Evolutionary conservation across 35 echinoderm and acorn worm genomes (phyloP).

Genomic region (Heliocidaris erythrogramma): DNA sequence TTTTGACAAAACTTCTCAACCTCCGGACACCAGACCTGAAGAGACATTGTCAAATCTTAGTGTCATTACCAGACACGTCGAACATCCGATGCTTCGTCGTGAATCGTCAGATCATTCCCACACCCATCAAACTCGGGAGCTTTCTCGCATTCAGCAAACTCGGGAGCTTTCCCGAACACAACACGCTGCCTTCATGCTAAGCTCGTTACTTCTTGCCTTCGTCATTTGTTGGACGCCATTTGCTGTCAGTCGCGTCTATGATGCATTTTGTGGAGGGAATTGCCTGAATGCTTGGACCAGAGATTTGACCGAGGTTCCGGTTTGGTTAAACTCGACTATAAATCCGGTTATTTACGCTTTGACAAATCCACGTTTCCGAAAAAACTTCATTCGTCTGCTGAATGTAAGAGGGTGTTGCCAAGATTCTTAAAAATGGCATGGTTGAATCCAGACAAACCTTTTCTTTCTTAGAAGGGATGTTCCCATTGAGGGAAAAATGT

Average conservation of each 20-base stretch:
- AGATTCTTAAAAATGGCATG: no score
- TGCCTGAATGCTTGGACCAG: no score
- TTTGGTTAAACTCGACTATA: slow-evolving; percentile 20
- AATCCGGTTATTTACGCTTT: background rate
- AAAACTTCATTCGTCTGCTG: background rate
- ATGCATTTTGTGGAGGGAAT: background rate
- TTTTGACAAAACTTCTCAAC: background rate
- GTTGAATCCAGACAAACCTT: background rate
- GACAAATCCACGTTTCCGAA: background rate
- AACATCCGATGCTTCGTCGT: background rate
- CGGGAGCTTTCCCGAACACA: background rate
- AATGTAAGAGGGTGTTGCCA: background rate
- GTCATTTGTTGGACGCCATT: background rate
- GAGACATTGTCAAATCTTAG: background rate
- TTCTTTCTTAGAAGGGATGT: no score
- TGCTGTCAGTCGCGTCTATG: background rate
- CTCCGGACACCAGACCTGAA: background rate
- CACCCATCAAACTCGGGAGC: background rate
- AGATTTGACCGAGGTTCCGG: background rate
- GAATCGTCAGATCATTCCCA: background rate
- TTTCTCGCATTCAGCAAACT: no score
- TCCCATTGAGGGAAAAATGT: no score
- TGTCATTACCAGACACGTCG: background rate
- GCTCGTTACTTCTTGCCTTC: background rate
- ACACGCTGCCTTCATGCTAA: slow-evolving; percentile 4